Percentiles rank a stretch among this genome's conserved stretches.
Evolutionary conservation across 2,888 invertebrate genomes (phyloP).

Genomic region (Meandrusa payeni): DNA sequence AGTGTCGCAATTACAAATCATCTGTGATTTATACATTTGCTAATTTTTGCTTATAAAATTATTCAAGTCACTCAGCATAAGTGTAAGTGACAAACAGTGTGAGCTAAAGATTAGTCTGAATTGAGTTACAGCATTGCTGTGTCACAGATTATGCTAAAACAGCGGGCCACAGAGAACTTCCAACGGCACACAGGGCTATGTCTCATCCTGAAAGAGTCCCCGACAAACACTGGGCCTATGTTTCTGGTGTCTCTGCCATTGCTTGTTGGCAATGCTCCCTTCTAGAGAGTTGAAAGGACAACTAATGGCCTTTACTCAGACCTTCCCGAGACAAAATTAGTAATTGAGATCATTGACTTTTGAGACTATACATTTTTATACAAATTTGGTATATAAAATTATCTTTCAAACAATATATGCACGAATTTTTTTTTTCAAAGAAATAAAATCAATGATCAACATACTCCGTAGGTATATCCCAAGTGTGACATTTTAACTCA

Average conservation of each 20-base stretch:
- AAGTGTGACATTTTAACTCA: conserved; percentile 86
- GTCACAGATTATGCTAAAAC: conserved; percentile 88
- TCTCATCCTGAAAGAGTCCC: conserved; percentile 75
- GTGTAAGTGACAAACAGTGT: conserved; percentile 48
- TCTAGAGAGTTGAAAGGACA: conserved; percentile 79
- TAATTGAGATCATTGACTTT: conserved; percentile 41
- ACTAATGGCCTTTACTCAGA: conserved; percentile 84
- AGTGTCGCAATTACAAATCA: too few relatives aligned
- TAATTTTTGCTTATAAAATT: background rate
- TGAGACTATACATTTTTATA: too few relatives aligned
- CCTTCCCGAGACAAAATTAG: conserved; percentile 86
- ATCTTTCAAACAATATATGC: too few relatives aligned
- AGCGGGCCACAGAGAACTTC: conserved; percentile 84
- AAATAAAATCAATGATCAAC: conserved; percentile 32
- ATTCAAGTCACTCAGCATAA: conserved; percentile 50
- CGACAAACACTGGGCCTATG: conserved; percentile 60
- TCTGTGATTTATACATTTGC: too few relatives aligned
- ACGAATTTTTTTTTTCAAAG: too few relatives aligned
- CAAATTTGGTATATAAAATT: too few relatives aligned
- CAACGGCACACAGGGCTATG: conserved; percentile 72
- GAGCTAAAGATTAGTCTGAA: conserved; percentile 90
- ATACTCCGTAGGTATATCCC: conserved; percentile 85
- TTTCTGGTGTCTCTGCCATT: conserved; percentile 86
- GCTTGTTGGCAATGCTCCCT: conserved; percentile 80
- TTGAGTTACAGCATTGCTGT: conserved; percentile 83